Conservation (phyloP, 2,113 vertebrate genomes). For the Sardina pilchardus region DNA sequence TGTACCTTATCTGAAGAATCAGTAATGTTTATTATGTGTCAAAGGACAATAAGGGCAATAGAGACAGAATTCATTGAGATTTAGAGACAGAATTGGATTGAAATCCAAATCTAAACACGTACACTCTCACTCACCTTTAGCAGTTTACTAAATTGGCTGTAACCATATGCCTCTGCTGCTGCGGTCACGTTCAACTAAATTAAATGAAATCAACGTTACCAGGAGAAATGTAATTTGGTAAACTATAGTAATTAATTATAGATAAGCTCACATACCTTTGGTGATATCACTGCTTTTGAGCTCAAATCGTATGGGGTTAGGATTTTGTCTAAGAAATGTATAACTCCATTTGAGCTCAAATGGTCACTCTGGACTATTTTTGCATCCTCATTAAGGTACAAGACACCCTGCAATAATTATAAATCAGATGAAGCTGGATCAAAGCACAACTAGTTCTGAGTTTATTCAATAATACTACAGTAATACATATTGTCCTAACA, state of each 20-base stretch:
- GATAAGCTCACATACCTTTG: conserved; percentile 23
- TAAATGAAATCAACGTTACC: neutral
- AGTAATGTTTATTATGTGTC: too few relatives aligned
- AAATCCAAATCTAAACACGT: neutral
- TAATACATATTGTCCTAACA: neutral
- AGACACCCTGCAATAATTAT: conserved; percentile 72
- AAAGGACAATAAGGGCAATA: too few relatives aligned
- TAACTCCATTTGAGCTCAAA: conserved; percentile 74
- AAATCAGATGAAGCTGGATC: neutral
- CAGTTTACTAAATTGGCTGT: conserved; percentile 80
- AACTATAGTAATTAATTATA: neutral
- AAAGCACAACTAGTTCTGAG: too few relatives aligned
- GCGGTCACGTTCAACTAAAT: conserved; percentile 77
- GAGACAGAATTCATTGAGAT: too few relatives aligned
- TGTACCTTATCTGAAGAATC: too few relatives aligned
- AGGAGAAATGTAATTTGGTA: neutral
- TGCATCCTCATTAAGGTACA: conserved; percentile 83
- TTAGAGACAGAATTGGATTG: too few relatives aligned
- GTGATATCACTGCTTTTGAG: conserved; percentile 36
- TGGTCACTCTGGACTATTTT: conserved; percentile 78
- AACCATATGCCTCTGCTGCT: conserved; percentile 80
- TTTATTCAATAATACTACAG: neutral
- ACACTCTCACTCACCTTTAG: conserved; percentile 74
- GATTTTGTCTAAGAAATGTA: conserved; percentile 84
- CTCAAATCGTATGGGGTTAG: conserved; percentile 70